Conservation (phyloP, 2,888 invertebrate genomes). For the Acronicta alni region DNA sequence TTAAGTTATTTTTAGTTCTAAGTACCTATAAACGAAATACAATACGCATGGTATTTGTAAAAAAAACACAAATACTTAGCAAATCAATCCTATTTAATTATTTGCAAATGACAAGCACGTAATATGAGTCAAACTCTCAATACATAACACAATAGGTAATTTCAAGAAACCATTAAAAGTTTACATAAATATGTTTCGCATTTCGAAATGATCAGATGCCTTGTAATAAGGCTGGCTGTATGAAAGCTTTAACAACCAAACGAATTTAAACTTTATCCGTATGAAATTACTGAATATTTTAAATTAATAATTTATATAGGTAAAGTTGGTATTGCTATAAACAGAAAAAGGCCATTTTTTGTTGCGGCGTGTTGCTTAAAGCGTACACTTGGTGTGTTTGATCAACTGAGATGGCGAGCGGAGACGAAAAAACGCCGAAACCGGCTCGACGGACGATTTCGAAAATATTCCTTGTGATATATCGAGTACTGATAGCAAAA, state of each 20-base stretch:
- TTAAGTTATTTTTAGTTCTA: too few relatives aligned
- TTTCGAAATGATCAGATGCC: constrained; percentile 52
- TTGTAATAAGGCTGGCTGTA: constrained; percentile 28
- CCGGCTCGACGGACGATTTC: constrained; percentile 82
- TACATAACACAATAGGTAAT: constrained; percentile 44
- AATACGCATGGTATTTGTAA: too few relatives aligned
- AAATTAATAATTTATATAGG: constrained; percentile 29
- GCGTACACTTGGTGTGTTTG: constrained; percentile 83
- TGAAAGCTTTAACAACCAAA: constrained; percentile 16
- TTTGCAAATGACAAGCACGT: constrained; percentile 1
- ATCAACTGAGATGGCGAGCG: constrained; percentile 81
- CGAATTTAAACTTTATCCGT: constrained; percentile 28
- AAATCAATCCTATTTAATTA: neutral
- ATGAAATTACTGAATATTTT: constrained; percentile 31
- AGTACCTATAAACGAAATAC: too few relatives aligned
- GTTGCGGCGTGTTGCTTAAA: constrained; percentile 81
- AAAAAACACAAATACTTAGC: too few relatives aligned
- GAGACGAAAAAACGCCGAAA: constrained; percentile 80
- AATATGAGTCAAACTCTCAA: constrained; percentile 1
- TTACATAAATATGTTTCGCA: constrained; percentile 43
- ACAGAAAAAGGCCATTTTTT: constrained; percentile 66
- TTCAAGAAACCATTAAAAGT: constrained; percentile 46
- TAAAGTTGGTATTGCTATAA: constrained; percentile 49
- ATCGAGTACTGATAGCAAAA: constrained; percentile 66
- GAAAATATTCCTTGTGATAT: constrained; percentile 84